Evolutionary conservation across 2,797 vertebrate genomes (phyloP).

Genomic region (Xyrichtys novacula): DNA sequence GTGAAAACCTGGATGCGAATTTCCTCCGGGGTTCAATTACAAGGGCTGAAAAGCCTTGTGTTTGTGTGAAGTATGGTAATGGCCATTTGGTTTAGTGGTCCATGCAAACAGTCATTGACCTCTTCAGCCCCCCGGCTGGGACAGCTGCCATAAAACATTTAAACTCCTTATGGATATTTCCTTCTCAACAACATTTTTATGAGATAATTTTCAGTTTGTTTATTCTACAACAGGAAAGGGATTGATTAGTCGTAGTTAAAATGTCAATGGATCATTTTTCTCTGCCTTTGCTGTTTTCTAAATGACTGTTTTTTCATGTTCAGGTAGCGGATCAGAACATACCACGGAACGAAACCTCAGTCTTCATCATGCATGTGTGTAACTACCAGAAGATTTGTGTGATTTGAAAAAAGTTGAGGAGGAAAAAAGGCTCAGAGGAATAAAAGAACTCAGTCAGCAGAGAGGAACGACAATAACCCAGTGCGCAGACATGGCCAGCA

Average conservation of each 20-base stretch:
- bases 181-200: conserved; percentile 45
- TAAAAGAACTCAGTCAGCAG: conserved; percentile 55
- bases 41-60: conserved; percentile 61
- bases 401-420: conserved; percentile 68
- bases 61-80: conserved; percentile 83
- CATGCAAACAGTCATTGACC: conserved; percentile 69
- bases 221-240: conserved; percentile 14
- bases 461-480: conserved; percentile 53
- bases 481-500: conserved; percentile 82
- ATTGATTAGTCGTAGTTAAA: conserved; percentile 16
- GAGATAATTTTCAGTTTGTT: conserved; percentile 42
- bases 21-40: conserved; percentile 73
- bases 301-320: conserved; percentile 34
- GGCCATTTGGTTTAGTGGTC: conserved; percentile 78
- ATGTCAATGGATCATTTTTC: background rate
- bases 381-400: conserved; percentile 74
- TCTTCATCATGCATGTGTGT: conserved; percentile 81
- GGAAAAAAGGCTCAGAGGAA: conserved; percentile 52
- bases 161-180: conserved; percentile 51
- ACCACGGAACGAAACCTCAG: conserved; percentile 41
- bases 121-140: conserved; percentile 50
- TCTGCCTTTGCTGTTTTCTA: conserved; percentile 20
- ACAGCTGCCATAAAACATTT: conserved; percentile 68
- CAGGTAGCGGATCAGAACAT: conserved; percentile 73
- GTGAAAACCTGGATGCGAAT: conserved; percentile 63